Base-by-base conservation (phyloP, 2,888 invertebrate genomes). In the Himalopsyche japonica region DNA sequence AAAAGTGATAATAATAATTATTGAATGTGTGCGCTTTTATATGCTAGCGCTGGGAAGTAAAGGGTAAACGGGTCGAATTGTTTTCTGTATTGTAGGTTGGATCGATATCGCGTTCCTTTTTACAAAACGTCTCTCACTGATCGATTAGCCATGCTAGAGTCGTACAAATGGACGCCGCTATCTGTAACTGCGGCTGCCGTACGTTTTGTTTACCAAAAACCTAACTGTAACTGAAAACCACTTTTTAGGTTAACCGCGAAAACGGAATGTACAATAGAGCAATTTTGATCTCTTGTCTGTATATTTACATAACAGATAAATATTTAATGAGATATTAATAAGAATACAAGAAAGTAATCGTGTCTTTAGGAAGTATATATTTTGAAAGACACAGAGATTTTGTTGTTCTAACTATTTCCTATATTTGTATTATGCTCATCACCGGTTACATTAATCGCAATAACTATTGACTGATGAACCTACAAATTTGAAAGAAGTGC, bases 191-290 rank as follows among this genome's bases (percentile, higher is more conserved):
- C 18, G 18, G 48, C 27, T 37, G 30, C 27, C 20, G 20, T 77
- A 48, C 83, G 82, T 30, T 47, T 47, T 82, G 84, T 82, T 84
- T 86, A 86, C 82, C 79, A 85, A 85, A 83, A 83, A 30, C 48
- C 34, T 85, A 85, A 34, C 34, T 77, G 77, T 77, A 77, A 70
- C 30, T 30, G 27, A 12, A 27, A 70, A 70, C 30, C 27, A 70
- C 27, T 70, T 70, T 70, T 70, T 70, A 70, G 70, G 70, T 70
- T 70, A 70, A 70, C 70, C 70, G 70, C 30, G 70, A 27, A 70
- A 70, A 70, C 30, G 30, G 27, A 30, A 70, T 70, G 30, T 30
- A 15, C 70, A 70, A 27, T 27, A 27, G 27, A 70, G 70, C 24
- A 70, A 70, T 70, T 70, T 70, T 27, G 70, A 70, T 30, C 27